Percentiles rank a stretch among this genome's conserved stretches.
phyloP scores from a whole-genome alignment of 2,113 vertebrate genomes.

The Archilochus colubris region DNA sequence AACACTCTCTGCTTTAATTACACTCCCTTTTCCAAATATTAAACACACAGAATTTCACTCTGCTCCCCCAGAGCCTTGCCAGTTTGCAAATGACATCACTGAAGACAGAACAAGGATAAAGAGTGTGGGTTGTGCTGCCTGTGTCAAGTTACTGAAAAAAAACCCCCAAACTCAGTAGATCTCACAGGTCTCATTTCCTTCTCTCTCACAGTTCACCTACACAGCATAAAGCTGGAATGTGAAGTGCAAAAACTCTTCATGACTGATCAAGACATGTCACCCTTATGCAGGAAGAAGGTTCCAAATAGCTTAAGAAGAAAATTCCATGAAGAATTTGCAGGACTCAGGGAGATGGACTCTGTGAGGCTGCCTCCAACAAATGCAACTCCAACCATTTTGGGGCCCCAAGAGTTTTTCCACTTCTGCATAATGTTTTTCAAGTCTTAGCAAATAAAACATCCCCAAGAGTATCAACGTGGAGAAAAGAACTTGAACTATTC shows the following conservation, averaged over 20 bases:
- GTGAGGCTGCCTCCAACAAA: background rate
- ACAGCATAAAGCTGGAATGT: background rate
- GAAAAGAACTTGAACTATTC: background rate
- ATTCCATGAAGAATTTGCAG: background rate
- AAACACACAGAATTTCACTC: background rate
- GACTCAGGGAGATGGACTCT: background rate
- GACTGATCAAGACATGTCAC: background rate
- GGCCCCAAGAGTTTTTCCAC: background rate
- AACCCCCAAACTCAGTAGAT: background rate
- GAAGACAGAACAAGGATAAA: constrained; percentile 19
- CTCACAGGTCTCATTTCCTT: background rate
- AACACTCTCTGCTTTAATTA: background rate
- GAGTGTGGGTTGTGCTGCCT: background rate
- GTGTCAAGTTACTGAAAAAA: background rate
- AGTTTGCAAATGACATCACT: background rate
- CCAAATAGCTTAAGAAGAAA: background rate
- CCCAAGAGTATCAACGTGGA: background rate
- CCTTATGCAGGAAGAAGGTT: background rate
- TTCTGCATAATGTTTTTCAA: background rate
- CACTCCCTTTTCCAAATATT: background rate
- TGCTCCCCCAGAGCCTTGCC: background rate
- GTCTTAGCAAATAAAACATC: background rate
- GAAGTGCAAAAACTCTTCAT: constrained; percentile 19
- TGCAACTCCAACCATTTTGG: background rate
- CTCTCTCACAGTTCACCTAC: constrained; percentile 16